Percentiles rank a stretch among this genome's conserved stretches.
phyloP scores from a whole-genome alignment of 2,888 invertebrate species.

The Epistrophe grossulariae region DNA sequence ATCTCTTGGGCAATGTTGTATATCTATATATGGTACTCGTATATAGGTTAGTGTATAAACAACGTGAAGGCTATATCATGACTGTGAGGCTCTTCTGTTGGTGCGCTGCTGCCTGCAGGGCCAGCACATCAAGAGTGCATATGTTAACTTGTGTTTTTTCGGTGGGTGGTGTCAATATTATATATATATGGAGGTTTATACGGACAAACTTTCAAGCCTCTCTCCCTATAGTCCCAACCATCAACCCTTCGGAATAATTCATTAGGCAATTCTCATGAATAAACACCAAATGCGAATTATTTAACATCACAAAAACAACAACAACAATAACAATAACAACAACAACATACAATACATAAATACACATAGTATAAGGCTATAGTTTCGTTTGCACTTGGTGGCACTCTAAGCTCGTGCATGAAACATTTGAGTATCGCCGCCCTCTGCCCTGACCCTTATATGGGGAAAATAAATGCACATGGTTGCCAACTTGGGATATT shows the following conservation, averaged over 20 bases:
- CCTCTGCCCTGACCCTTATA: conserved; percentile 33
- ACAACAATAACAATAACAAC: conserved; percentile 1
- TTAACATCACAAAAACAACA: conserved; percentile 35
- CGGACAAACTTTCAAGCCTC: conserved; percentile 17
- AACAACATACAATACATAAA: neutral
- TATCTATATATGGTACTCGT: conserved; percentile 20
- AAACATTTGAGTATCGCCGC: conserved; percentile 1
- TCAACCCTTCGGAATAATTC: conserved; percentile 70
- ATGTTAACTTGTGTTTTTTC: conserved; percentile 41
- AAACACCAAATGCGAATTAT: conserved; percentile 74
- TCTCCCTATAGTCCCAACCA: conserved; percentile 26
- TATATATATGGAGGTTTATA: neutral
- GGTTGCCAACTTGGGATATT: neutral
- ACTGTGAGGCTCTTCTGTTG: conserved; percentile 27
- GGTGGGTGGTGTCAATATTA: conserved; percentile 2
- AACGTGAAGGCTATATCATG: conserved; percentile 34
- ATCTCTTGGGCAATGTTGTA: conserved; percentile 21
- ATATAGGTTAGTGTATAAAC: neutral
- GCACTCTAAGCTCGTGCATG: conserved; percentile 37
- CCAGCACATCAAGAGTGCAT: conserved; percentile 38
- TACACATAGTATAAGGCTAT: neutral
- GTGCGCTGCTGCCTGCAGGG: conserved; percentile 38
- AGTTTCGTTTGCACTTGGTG: conserved; percentile 36
- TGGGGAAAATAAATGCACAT: conserved; percentile 17
- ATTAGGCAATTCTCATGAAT: conserved; percentile 76